Evolutionary conservation across 2,113 vertebrate genomes (phyloP).

Genomic region (Notarius quadriscutis): DNA sequence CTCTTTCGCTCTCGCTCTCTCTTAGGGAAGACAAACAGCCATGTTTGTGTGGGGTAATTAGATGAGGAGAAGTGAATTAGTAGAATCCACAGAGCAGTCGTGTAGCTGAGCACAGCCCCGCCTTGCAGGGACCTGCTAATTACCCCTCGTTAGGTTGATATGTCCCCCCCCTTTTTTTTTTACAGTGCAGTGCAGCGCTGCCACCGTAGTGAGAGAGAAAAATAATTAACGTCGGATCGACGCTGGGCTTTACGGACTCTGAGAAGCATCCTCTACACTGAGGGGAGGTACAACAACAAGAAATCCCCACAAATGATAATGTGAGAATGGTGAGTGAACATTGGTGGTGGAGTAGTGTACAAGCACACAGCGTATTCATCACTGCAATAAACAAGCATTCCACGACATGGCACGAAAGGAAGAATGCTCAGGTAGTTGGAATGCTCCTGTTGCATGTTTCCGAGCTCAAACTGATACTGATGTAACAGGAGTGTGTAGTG

Average conservation of each 20-base stretch:
- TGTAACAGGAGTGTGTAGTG: not conserved
- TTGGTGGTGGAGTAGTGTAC: not conserved
- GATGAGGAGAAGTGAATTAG: slow-evolving; percentile 91
- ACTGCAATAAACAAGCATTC: not conserved
- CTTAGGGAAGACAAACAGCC: slow-evolving; percentile 72
- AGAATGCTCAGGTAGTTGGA: not conserved
- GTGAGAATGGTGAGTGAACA: too few relatives aligned
- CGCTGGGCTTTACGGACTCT: slow-evolving; percentile 51
- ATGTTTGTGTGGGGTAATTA: slow-evolving; percentile 85
- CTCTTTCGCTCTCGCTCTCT: slow-evolving; percentile 63
- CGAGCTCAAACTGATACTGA: not conserved
- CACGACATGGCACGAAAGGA: not conserved
- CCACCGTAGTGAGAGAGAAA: slow-evolving; percentile 57
- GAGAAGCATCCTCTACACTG: slow-evolving; percentile 31
- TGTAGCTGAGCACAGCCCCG: slow-evolving; percentile 81
- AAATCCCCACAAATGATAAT: slow-evolving; percentile 23
- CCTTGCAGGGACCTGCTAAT: slow-evolving; percentile 85
- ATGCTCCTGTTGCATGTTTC: not conserved
- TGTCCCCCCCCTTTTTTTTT: slow-evolving; percentile 51
- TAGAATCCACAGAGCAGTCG: slow-evolving; percentile 85
- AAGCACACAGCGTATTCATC: not conserved
- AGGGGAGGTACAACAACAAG: slow-evolving; percentile 9
- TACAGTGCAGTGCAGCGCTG: slow-evolving; percentile 43
- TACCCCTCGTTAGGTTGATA: slow-evolving; percentile 84
- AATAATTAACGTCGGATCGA: slow-evolving; percentile 55